A percentile compares a stretch with the other conserved stretches of the same genome.
Conservation (phyloP, 2,113 vertebrate species). For the Lipophrys pholis region DNA sequence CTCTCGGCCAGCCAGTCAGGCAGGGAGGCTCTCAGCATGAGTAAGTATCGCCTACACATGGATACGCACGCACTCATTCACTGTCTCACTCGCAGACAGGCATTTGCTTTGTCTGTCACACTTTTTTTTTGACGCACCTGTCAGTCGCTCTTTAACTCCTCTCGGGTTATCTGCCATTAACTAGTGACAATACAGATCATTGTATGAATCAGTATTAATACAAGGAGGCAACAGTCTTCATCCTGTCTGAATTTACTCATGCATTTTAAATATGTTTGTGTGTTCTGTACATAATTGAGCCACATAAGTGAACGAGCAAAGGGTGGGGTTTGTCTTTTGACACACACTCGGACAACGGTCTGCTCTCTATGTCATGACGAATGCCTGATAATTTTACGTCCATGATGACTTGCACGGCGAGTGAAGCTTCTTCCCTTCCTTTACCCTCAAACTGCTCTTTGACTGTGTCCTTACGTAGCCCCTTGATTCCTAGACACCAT, state of each 20-base stretch:
- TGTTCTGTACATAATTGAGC: conserved; percentile 35
- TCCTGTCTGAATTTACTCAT: conserved; percentile 4
- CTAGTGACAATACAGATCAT: conserved; percentile 1
- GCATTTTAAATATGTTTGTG: neutral
- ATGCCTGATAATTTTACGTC: conserved; percentile 36
- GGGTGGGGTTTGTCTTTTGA: conserved; percentile 79
- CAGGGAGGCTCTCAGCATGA: conserved; percentile 65
- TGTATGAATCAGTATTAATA: neutral
- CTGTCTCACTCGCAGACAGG: conserved; percentile 26
- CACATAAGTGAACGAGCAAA: conserved; percentile 70
- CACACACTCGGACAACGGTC: conserved; percentile 34
- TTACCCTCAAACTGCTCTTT: conserved; percentile 21
- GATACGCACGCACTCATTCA: conserved; percentile 21
- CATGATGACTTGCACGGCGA: conserved; percentile 38
- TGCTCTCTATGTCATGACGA: conserved; percentile 62
- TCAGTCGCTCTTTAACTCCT: conserved; percentile 26
- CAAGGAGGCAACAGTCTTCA: neutral
- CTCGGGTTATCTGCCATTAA: neutral
- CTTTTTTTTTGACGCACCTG: conserved; percentile 22
- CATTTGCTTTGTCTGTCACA: conserved; percentile 57
- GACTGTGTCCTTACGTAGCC: conserved; percentile 31
- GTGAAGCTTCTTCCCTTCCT: conserved; percentile 7
- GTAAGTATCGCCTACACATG: conserved; percentile 77
- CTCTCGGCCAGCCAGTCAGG: conserved; percentile 35
- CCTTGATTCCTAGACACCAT: conserved; percentile 21